A percentile compares a stretch with the other conserved stretches of the same genome.
Conservation (phyloP, 2,888 invertebrate genomes). For the Timema podura region DNA sequence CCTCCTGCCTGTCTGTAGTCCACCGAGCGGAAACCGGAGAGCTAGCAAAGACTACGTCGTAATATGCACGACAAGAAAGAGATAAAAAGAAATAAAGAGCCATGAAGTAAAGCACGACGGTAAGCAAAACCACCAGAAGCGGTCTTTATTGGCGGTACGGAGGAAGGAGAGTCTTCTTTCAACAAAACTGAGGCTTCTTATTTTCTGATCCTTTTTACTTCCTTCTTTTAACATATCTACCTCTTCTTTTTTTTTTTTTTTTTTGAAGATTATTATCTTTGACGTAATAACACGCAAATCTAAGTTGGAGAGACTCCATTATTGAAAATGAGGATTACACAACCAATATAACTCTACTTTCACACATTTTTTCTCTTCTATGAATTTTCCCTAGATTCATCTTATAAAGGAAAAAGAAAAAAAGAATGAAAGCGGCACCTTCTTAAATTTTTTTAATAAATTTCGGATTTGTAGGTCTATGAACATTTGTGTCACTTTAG, state of each 20-base stretch:
- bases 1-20: too few relatives aligned
- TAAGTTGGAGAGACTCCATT: constrained; percentile 7
- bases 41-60: neutral
- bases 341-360: constrained; percentile 14
- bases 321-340: constrained; percentile 14
- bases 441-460: constrained; percentile 16
- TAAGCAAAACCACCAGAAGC: neutral
- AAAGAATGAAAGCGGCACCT: neutral
- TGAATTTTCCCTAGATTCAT: too few relatives aligned
- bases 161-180: too few relatives aligned
- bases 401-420: neutral
- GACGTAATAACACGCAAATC: constrained; percentile 16
- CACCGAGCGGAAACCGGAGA: too few relatives aligned
- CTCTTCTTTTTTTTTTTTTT: neutral
- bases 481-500: too few relatives aligned
- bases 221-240: constrained; percentile 5
- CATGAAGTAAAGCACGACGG: neutral
- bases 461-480: constrained; percentile 12
- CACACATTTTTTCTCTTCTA: neutral
- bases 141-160: too few relatives aligned
- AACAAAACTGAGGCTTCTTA: too few relatives aligned
- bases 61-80: constrained; percentile 3
- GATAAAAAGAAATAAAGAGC: neutral
- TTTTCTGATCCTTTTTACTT: neutral
- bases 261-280: constrained; percentile 12